These are phyloP conservation scores for Arizona elegans DNA, from an alignment of 2,113 vertebrate species.

Conservation along the genomic window DNA sequence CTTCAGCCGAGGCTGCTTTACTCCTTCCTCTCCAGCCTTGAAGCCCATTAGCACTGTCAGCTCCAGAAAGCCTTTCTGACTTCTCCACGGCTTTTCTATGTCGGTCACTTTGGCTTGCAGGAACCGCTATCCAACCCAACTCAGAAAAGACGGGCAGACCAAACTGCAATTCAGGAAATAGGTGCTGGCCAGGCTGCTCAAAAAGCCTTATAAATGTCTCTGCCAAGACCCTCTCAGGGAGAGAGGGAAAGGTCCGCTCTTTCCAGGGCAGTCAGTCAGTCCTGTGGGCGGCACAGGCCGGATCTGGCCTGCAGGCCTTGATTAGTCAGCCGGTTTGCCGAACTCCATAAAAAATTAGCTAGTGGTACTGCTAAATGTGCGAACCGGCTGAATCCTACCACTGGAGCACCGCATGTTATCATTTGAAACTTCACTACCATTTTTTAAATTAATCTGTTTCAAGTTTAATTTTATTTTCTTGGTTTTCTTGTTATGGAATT, in stretches of 20 bases:
- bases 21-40: background rate
- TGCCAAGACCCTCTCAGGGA: no score
- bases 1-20: background rate
- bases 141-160: background rate
- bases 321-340: no score
- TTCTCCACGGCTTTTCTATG: conserved; percentile 56
- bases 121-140: background rate
- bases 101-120: background rate
- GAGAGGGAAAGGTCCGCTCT: background rate
- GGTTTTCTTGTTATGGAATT: background rate
- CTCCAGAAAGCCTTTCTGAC: conserved; percentile 59
- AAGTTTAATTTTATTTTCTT: background rate
- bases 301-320: no score
- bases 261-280: no score
- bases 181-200: background rate
- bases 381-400: no score
- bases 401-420: background rate
- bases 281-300: no score
- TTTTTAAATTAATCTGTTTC: background rate
- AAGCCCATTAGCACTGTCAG: background rate
- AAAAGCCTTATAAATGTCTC: no score
- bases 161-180: fast-evolving
- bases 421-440: background rate
- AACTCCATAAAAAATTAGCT: no score
- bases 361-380: no score